Evolutionary conservation across 2,113 vertebrate genomes (phyloP), one percentile per base, ranked within the genome.

Genomic region (Etia nguti): DNA sequence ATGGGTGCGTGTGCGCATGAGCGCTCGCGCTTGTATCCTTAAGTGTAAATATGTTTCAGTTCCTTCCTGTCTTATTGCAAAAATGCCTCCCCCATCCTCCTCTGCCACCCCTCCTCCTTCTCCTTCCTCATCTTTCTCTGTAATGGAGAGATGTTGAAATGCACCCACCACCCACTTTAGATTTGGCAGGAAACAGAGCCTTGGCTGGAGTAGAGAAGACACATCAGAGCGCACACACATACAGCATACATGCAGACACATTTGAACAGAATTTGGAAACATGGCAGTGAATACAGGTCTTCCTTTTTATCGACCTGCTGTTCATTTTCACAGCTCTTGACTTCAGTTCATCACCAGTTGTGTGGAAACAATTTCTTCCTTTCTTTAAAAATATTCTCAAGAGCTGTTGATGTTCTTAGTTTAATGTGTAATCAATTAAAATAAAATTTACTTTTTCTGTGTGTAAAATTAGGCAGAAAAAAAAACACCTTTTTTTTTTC

Each of bases 121-220:
- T 89, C 86, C 89, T 92, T 89, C 86, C 89, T 92, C 89, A 79
- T 91, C 86, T 92, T 90, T 90, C 90, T 81, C 86, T 90, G 88
- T 90, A 91, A 90, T 90, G 75, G 90, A 92, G 91, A 95, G 92
- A 92, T 93, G 93, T 93, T 86, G 89, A 95, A 95, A 94, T 90
- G 79, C 89, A 83, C 91, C 89, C 92, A 89, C 92, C 91, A 80
- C 90, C 89, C 88, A 91, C 88, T 94, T 94, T 91, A 89, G 85
- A 92, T 84, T 93, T 93, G 94, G 93, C 94, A 94, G 93, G 88
- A 89, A 92, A 75, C 88, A 85, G 73, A 92, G 82, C 79, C 88
- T 95, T 94, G 94, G 93, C 91, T 59, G 1, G 38, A 60, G 86
- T 60, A 86, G 50, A 89, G 85, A 90, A 36, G 87, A 89, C 86